Percentiles rank a stretch among this genome's conserved stretches.
Conservation (phyloP, 2,797 vertebrate species). For the Salarias fasciatus region DNA sequence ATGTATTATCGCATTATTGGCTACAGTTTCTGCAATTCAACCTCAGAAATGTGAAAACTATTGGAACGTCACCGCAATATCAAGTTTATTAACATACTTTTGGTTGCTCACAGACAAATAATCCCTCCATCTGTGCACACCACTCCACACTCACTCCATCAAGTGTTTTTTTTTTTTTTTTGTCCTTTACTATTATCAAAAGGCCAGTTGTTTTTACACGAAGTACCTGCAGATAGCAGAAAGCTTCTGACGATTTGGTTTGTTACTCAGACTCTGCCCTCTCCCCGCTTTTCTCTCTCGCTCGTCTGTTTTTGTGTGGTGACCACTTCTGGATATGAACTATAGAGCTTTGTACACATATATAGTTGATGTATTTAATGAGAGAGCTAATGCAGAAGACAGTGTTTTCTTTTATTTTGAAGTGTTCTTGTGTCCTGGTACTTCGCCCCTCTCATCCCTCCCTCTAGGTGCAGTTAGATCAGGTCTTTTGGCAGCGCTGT, state of each 20-base stretch:
- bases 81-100: too few species aligned
- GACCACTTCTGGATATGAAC: slow-evolving; percentile 72
- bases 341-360: slow-evolving; percentile 70
- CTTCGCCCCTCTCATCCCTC: slow-evolving; percentile 79
- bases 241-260: not conserved
- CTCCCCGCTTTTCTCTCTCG: slow-evolving; percentile 26
- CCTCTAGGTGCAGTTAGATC: slow-evolving; percentile 73
- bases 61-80: too few species aligned
- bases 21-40: too few species aligned
- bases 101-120: too few species aligned
- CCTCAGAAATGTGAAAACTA: too few species aligned
- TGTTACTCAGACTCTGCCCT: slow-evolving; percentile 23
- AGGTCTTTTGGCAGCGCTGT: slow-evolving; percentile 64
- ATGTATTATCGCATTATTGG: too few species aligned
- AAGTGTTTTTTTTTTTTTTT: slow-evolving; percentile 35
- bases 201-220: slow-evolving; percentile 48
- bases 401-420: slow-evolving; percentile 64
- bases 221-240: not conserved
- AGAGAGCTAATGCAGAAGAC: slow-evolving; percentile 70
- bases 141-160: not conserved
- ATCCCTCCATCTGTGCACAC: slow-evolving; percentile 15
- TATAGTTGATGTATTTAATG: slow-evolving; percentile 73
- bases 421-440: slow-evolving; percentile 88
- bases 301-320: slow-evolving; percentile 54
- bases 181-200: slow-evolving; percentile 31